Conservation (phyloP, 2,888 invertebrate species). For the Malthinus flaveolus region DNA sequence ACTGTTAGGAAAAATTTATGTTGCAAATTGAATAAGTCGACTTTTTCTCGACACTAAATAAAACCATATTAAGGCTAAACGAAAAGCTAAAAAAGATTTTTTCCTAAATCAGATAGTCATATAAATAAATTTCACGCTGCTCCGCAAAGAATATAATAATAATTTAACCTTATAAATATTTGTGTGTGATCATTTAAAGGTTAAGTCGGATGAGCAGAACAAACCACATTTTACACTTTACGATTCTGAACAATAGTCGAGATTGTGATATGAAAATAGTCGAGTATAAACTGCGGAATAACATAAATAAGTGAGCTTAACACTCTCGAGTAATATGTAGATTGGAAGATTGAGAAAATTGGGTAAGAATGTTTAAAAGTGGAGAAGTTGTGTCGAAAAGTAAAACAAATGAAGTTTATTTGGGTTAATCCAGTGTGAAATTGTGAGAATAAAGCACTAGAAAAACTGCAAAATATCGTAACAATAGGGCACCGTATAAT, state of each 20-base stretch:
- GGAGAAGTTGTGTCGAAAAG: too few species aligned
- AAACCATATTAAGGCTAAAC: too few species aligned
- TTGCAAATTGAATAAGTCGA: too few species aligned
- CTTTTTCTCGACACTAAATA: too few species aligned
- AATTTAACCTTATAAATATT: too few species aligned
- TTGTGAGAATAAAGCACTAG: background rate
- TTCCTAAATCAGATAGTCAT: background rate
- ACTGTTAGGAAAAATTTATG: too few species aligned
- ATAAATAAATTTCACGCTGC: constrained; percentile 15
- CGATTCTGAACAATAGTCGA: constrained; percentile 45
- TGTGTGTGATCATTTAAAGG: background rate
- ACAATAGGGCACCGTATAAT: background rate
- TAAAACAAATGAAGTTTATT: too few species aligned
- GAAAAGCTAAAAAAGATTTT: background rate
- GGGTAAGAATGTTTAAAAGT: too few species aligned
- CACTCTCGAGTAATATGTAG: too few species aligned
- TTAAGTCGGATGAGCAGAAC: constrained; percentile 14
- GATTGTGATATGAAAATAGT: constrained; percentile 34
- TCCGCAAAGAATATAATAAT: background rate
- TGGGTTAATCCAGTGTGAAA: background rate
- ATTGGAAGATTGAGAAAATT: too few species aligned
- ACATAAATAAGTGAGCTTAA: too few species aligned
- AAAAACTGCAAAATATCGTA: constrained; percentile 3
- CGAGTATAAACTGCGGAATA: too few species aligned
- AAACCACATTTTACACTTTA: constrained; percentile 45